Evolutionary conservation across 1,140 invertebrate species (phyloP).

Genomic region (Schlechtendalia chinensis): DNA sequence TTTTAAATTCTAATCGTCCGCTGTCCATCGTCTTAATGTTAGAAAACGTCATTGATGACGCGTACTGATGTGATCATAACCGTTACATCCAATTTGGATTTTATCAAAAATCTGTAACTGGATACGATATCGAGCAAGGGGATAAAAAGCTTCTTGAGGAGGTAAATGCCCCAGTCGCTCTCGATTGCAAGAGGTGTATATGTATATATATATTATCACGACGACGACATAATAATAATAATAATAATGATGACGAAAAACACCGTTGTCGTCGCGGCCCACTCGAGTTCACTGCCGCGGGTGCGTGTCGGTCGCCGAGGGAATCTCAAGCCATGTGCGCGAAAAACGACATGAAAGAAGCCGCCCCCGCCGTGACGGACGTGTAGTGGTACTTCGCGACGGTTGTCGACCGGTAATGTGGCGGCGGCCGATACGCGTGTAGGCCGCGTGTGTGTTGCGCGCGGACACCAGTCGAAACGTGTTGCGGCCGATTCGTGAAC

Average conservation of each 20-base stretch:
- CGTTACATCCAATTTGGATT: too few relatives aligned
- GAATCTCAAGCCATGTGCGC: slow-evolving; percentile 1
- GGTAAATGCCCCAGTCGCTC: too few relatives aligned
- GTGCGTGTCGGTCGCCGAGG: not conserved
- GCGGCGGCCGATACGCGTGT: not conserved
- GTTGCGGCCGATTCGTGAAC: slow-evolving; percentile 7
- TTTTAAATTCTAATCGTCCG: too few relatives aligned
- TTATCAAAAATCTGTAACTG: too few relatives aligned
- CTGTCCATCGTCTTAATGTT: too few relatives aligned
- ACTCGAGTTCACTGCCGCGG: not conserved
- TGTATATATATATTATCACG: too few relatives aligned
- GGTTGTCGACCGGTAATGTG: not conserved
- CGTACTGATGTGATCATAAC: too few relatives aligned
- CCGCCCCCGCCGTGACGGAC: not conserved
- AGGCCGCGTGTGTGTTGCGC: not conserved
- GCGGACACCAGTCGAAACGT: slow-evolving; percentile 3
- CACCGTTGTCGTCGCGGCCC: not conserved
- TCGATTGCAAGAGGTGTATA: too few relatives aligned
- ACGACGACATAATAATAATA: too few relatives aligned
- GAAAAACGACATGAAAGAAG: slow-evolving; percentile 18
- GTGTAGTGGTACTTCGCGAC: not conserved
- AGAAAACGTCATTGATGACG: too few relatives aligned
- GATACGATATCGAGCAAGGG: too few relatives aligned
- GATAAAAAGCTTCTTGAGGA: too few relatives aligned
- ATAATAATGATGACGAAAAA: not conserved